Base-by-base conservation (phyloP, 2,888 invertebrate genomes). In the Germaria angustata region DNA sequence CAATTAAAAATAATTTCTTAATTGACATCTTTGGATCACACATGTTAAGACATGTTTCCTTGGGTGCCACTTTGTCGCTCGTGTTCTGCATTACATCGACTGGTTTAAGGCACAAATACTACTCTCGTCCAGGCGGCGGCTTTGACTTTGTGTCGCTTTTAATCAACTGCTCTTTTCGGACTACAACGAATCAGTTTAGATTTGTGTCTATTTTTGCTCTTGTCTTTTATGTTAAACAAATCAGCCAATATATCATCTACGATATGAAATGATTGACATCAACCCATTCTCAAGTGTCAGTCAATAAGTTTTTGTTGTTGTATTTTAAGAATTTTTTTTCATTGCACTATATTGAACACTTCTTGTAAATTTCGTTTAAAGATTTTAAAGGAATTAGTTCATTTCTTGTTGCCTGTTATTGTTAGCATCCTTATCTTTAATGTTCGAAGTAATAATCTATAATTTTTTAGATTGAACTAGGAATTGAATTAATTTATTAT, bases 191-290 rank as follows among this genome's bases (percentile, higher is more conserved):
- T 73, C 49, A 53, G 41, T 73, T 51, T 53, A 44, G 63, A 53
- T 17, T 53, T 73, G 15, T 73, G 41, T 34, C 22, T 53, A 46
- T 22, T 66, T 65, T 78, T 28, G 20, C 9, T 49, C 11, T 49
- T 55, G 61, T 65, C 15, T 73, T 53, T 20, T 66, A 32, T 75
- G 39, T 55, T 65, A 15, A 34, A 65, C n/a, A 32, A 75, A 46
- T n/a, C 36, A 36, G 49, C 59, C 65, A 76, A 20, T 72, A 61
- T 44, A 66, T 77, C 59, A 72, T 76, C 55, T 13, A 72, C 63
- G 20, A 8, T 78, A 57, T 82, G 71, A 75, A 79, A 61, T 82
- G 79, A 82, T 82, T 82, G 82, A 82, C 79, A 82, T 76, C 71
- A 79, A 66, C n/a, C 65, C 79, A 79, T 76, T 79, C 75, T 75